Evolutionary conservation across 2,888 invertebrate genomes (phyloP).

Genomic region (Athalia circularis): DNA sequence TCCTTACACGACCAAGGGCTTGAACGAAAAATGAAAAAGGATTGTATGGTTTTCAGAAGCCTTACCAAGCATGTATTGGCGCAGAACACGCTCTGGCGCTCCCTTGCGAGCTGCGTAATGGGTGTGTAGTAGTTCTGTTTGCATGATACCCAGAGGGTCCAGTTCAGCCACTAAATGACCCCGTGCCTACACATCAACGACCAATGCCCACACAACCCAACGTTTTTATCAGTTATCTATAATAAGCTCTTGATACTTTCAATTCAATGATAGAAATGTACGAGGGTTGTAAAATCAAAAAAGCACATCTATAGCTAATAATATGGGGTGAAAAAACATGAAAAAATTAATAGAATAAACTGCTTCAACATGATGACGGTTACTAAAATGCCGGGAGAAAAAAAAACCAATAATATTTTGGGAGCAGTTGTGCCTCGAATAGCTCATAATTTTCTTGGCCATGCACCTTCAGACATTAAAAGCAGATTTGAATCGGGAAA

Average conservation of each 20-base stretch:
- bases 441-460: too few relatives aligned
- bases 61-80: conserved; percentile 81
- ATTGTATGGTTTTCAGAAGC: conserved; percentile 58
- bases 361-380: neutral
- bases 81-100: conserved; percentile 79
- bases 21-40: neutral
- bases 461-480: too few relatives aligned
- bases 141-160: conserved; percentile 95
- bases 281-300: neutral
- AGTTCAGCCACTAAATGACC: conserved; percentile 95
- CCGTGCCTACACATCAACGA: conserved; percentile 82
- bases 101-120: conserved; percentile 76
- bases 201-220: conserved; percentile 60
- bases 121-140: conserved; percentile 79
- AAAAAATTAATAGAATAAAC: neutral
- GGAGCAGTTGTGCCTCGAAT: too few relatives aligned
- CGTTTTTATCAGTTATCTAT: conserved; percentile 36
- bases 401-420: too few relatives aligned
- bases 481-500: too few relatives aligned
- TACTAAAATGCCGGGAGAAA: too few relatives aligned
- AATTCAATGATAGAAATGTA: neutral
- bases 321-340: too few relatives aligned
- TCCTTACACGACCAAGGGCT: conserved; percentile 3
- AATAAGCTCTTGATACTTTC: conserved; percentile 21
- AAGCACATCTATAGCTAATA: neutral